Evolutionary conservation across 2,888 invertebrate genomes (phyloP).

Genomic region (Sinotaia quadrata): DNA sequence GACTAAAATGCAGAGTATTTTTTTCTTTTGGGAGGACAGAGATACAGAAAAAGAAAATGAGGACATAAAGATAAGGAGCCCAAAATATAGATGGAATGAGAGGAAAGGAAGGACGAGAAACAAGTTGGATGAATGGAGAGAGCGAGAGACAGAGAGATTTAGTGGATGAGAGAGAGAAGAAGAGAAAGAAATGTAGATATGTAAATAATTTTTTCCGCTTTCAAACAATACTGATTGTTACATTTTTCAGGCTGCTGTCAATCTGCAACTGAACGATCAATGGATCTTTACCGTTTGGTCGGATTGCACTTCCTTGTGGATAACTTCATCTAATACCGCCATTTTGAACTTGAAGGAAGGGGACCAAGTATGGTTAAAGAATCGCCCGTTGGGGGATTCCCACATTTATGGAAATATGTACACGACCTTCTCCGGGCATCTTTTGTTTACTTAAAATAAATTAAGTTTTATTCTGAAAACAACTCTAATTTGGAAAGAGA

Average conservation of each 20-base stretch:
- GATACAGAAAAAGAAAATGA: too few species aligned
- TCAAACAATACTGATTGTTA: background rate
- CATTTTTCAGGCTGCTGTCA: slow-evolving; percentile 65
- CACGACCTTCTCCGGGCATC: slow-evolving; percentile 69
- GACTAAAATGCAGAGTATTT: too few species aligned
- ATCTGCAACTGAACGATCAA: slow-evolving; percentile 55
- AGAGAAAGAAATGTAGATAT: background rate
- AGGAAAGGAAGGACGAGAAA: too few species aligned
- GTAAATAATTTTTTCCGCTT: background rate
- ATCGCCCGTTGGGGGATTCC: slow-evolving; percentile 61
- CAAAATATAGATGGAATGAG: too few species aligned
- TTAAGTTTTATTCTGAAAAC: too few species aligned
- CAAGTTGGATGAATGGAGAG: too few species aligned
- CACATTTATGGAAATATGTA: slow-evolving; percentile 71
- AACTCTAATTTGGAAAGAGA: too few species aligned
- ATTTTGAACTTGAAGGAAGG: slow-evolving; percentile 60
- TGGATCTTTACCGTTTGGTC: slow-evolving; percentile 71
- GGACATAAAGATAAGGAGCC: too few species aligned
- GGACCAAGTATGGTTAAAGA: slow-evolving; percentile 64
- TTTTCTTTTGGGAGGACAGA: too few species aligned
- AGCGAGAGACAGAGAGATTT: too few species aligned
- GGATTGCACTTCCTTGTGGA: slow-evolving; percentile 70
- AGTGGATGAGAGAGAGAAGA: too few species aligned
- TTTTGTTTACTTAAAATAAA: slow-evolving; percentile 55
- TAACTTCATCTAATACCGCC: slow-evolving; percentile 65